Conservation (phyloP, 2,888 invertebrate species). For the Antitype chi region DNA sequence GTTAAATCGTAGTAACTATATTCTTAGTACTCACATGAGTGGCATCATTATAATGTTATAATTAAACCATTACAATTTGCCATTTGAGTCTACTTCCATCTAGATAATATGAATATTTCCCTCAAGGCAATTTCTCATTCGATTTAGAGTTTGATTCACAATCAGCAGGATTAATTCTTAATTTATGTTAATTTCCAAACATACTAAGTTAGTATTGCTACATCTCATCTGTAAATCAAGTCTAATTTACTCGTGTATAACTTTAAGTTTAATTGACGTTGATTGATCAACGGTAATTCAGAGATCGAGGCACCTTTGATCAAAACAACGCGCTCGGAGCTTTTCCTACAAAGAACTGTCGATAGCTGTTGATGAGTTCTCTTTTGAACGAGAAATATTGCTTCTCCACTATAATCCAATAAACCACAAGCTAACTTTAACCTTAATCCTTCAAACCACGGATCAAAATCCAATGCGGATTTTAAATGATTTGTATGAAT, state of each 20-base stretch:
- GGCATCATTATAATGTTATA: neutral
- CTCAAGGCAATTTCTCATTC: neutral
- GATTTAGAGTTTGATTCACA: neutral
- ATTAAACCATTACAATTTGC: neutral
- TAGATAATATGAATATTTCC: neutral
- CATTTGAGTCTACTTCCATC: neutral
- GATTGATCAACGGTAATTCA: slow-evolving; percentile 61
- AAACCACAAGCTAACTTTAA: slow-evolving; percentile 25
- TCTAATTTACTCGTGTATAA: slow-evolving; percentile 50
- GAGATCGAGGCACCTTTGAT: slow-evolving; percentile 61
- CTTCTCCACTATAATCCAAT: slow-evolving; percentile 17
- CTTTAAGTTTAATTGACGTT: slow-evolving; percentile 66
- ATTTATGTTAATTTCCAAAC: slow-evolving; percentile 35
- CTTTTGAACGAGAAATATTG: slow-evolving; percentile 59
- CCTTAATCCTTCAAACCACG: slow-evolving; percentile 18
- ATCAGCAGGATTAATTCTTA: slow-evolving; percentile 2
- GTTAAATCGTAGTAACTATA: neutral
- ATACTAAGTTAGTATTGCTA: slow-evolving; percentile 17
- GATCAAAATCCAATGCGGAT: slow-evolving; percentile 27
- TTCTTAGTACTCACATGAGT: neutral
- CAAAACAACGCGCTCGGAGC: slow-evolving; percentile 45
- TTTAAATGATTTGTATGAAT: slow-evolving; percentile 31
- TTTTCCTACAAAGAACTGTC: slow-evolving; percentile 65
- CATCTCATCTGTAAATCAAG: slow-evolving; percentile 41
- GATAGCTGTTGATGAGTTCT: slow-evolving; percentile 56